Percentiles rank a stretch among this genome's conserved stretches.
Conservation (phyloP, 2,888 invertebrate genomes). For the Polyommatus icarus region DNA sequence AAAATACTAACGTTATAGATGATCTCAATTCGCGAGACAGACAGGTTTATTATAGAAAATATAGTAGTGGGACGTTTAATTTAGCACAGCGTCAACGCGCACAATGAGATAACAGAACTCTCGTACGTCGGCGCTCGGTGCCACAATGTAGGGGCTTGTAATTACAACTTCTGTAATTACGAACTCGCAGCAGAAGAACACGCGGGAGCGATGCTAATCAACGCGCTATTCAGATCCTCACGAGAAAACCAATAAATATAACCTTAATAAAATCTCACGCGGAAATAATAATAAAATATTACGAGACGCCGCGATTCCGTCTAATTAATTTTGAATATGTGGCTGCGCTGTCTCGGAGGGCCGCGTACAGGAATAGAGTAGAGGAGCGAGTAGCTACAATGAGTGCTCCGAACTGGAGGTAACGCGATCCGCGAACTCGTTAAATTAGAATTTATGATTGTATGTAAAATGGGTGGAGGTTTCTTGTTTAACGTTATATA, state of each 20-base stretch:
- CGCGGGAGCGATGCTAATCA: slow-evolving; percentile 70
- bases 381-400: slow-evolving; percentile 66
- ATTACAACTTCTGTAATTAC: slow-evolving; percentile 77
- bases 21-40: slow-evolving; percentile 34
- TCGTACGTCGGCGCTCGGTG: slow-evolving; percentile 60
- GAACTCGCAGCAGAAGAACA: slow-evolving; percentile 64
- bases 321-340: slow-evolving; percentile 80
- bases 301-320: slow-evolving; percentile 74
- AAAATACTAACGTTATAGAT: not conserved
- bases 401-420: slow-evolving; percentile 73
- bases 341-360: slow-evolving; percentile 71
- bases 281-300: slow-evolving; percentile 80
- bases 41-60: slow-evolving; percentile 65
- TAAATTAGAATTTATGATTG: slow-evolving; percentile 81
- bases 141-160: slow-evolving; percentile 69
- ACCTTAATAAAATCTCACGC: slow-evolving; percentile 73
- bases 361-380: not conserved
- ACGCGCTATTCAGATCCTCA: slow-evolving; percentile 72
- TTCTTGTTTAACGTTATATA: slow-evolving; percentile 47
- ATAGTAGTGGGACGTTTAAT: slow-evolving; percentile 70
- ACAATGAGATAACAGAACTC: slow-evolving; percentile 61
- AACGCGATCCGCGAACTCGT: slow-evolving; percentile 73
- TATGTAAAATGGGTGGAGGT: slow-evolving; percentile 76
- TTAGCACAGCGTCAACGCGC: slow-evolving; percentile 73
- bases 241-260: slow-evolving; percentile 75